Evolutionary conservation across 2,113 vertebrate genomes (phyloP).

Genomic region (Phylloscopus whistleri): DNA sequence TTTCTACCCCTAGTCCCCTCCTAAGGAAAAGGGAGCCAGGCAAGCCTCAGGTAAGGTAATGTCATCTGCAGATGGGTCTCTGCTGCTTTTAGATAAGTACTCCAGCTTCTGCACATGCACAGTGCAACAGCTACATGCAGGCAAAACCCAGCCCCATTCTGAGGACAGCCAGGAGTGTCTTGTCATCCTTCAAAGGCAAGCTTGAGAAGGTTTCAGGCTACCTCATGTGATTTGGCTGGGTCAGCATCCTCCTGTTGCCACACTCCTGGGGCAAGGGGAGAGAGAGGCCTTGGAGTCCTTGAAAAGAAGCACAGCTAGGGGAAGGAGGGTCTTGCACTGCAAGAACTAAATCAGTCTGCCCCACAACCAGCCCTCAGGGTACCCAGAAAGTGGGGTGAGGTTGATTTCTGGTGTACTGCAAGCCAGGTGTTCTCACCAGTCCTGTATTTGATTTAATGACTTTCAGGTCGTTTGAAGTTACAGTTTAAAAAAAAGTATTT

Average conservation of each 20-base stretch:
- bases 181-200: not conserved
- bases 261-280: not conserved
- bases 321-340: not conserved
- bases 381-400: not conserved
- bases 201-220: not conserved
- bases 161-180: not conserved
- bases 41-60: not conserved
- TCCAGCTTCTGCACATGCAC: not conserved
- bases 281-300: not conserved
- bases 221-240: not conserved
- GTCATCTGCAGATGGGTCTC: not conserved
- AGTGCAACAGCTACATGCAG: rapidly evolving
- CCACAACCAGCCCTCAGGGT: not conserved
- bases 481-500: not conserved
- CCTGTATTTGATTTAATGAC: not conserved
- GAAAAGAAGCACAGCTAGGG: not conserved
- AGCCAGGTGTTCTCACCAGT: not conserved
- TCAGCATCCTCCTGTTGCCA: not conserved
- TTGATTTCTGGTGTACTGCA: not conserved
- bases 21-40: not conserved
- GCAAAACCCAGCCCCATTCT: not conserved
- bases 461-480: not conserved
- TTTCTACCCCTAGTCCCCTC: not conserved
- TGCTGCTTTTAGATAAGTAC: not conserved
- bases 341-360: not conserved